Percentiles rank a stretch among this genome's conserved stretches.
These are phyloP conservation scores for Sternarchorhynchus goeldii DNA, from an alignment of 2,797 vertebrate species.

Conservation along the genomic window DNA sequence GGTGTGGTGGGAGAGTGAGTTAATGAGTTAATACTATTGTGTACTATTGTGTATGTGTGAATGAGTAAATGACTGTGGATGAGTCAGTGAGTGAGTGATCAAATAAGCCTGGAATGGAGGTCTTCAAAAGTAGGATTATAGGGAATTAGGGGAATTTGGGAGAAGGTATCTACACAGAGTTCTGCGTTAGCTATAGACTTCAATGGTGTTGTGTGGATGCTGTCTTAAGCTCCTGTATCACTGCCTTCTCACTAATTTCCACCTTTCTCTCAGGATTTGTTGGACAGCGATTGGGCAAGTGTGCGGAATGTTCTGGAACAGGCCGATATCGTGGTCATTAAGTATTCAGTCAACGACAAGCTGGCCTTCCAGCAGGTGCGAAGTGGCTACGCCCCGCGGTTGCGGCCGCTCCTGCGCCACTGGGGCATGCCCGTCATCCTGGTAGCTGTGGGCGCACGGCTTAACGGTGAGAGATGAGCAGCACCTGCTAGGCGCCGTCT, in stretches of 20 bases:
- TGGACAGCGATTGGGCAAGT: constrained; percentile 92
- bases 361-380: constrained; percentile 90
- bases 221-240: constrained; percentile 8
- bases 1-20: not conserved
- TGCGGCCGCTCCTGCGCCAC: constrained; percentile 86
- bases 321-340: constrained; percentile 94
- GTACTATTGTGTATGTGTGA: not conserved
- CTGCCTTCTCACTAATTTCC: constrained; percentile 33
- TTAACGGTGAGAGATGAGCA: constrained; percentile 80
- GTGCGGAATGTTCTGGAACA: constrained; percentile 87
- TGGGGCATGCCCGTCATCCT: constrained; percentile 89
- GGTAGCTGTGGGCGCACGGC: constrained; percentile 87
- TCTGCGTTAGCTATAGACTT: not conserved
- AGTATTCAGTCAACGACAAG: constrained; percentile 95
- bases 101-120: constrained; percentile 11
- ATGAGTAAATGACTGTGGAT: not conserved
- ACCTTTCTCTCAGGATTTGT: constrained; percentile 79
- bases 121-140: constrained; percentile 34
- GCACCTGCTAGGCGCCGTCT: not conserved
- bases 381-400: constrained; percentile 86
- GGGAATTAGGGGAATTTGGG: constrained; percentile 5
- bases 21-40: not conserved
- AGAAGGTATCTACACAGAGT: not conserved
- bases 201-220: not conserved
- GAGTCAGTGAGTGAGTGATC: not conserved